phyloP scores from a whole-genome alignment of 2,888 invertebrate species.

The Shargacucullia verbasci region DNA sequence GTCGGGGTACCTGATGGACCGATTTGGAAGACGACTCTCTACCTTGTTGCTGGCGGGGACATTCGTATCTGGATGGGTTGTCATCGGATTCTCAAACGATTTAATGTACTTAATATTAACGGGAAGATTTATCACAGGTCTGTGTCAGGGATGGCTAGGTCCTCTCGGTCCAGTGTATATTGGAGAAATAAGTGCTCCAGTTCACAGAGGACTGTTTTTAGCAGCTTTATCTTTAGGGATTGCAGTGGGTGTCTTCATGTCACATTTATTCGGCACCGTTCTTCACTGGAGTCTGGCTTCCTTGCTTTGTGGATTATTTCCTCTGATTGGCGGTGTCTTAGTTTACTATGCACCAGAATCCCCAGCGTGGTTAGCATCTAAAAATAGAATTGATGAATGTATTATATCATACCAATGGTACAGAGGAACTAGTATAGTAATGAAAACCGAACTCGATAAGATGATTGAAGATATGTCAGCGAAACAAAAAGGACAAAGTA shows the following conservation, averaged over 20 bases:
- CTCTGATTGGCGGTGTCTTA: slow-evolving; percentile 85
- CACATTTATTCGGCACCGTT: slow-evolving; percentile 91
- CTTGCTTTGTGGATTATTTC: slow-evolving; percentile 86
- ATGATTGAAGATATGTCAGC: slow-evolving; percentile 79
- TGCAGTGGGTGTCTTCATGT: slow-evolving; percentile 90
- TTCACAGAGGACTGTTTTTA: slow-evolving; percentile 90
- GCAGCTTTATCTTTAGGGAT: slow-evolving; percentile 90
- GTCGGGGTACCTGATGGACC: slow-evolving; percentile 90
- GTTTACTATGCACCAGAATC: slow-evolving; percentile 91
- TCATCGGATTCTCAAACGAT: slow-evolving; percentile 86
- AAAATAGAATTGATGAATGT: slow-evolving; percentile 89
- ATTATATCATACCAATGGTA: slow-evolving; percentile 90
- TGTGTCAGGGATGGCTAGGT: slow-evolving; percentile 89
- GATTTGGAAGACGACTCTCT: slow-evolving; percentile 88
- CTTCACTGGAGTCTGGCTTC: slow-evolving; percentile 90
- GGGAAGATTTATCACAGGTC: slow-evolving; percentile 89
- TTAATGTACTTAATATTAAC: slow-evolving; percentile 80
- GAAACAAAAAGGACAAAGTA: slow-evolving; percentile 73
- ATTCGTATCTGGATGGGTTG: slow-evolving; percentile 89
- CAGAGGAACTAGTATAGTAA: slow-evolving; percentile 85
- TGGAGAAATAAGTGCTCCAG: slow-evolving; percentile 89
- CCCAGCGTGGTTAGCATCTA: slow-evolving; percentile 91
- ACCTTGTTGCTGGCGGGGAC: slow-evolving; percentile 86
- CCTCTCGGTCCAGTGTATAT: slow-evolving; percentile 89
- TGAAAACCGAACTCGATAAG: slow-evolving; percentile 84